These are phyloP conservation scores for Metalampra italica DNA, from an alignment of 2,888 invertebrate species.

Conservation along the genomic window DNA sequence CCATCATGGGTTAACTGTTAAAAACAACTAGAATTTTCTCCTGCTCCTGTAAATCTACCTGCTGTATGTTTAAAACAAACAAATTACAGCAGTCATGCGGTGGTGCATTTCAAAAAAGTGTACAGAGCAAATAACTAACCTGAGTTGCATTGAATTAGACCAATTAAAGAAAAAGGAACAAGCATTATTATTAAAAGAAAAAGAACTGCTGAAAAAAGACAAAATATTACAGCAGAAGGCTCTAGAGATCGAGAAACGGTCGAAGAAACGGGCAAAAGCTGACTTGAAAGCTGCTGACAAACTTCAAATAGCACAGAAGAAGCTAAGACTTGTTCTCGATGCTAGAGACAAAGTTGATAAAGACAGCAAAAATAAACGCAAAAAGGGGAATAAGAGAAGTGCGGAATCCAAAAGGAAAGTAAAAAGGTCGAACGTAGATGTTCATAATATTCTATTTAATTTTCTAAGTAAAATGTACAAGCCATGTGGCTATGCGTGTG, in stretches of 20 bases:
- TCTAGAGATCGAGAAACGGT: conserved; percentile 15
- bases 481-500: background rate
- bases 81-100: background rate
- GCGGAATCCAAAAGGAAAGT: background rate
- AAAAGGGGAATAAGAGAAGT: background rate
- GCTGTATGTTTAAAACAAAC: no score
- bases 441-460: background rate
- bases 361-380: background rate
- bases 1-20: no score
- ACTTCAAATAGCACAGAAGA: conserved; percentile 30
- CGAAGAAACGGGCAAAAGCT: conserved; percentile 18
- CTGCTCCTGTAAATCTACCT: no score
- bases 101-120: background rate
- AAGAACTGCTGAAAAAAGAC: conserved; percentile 26
- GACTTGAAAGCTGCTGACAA: conserved; percentile 29
- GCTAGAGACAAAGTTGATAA: conserved; percentile 1
- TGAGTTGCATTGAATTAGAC: background rate
- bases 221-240: conserved; percentile 22
- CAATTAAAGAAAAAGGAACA: background rate
- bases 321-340: conserved; percentile 20
- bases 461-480: background rate
- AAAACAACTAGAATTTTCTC: no score
- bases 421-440: background rate
- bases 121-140: background rate
- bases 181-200: conserved; percentile 23